Evolutionary conservation across 2,797 vertebrate genomes (phyloP).

Genomic region (Schizopygopsis pylzovi): DNA sequence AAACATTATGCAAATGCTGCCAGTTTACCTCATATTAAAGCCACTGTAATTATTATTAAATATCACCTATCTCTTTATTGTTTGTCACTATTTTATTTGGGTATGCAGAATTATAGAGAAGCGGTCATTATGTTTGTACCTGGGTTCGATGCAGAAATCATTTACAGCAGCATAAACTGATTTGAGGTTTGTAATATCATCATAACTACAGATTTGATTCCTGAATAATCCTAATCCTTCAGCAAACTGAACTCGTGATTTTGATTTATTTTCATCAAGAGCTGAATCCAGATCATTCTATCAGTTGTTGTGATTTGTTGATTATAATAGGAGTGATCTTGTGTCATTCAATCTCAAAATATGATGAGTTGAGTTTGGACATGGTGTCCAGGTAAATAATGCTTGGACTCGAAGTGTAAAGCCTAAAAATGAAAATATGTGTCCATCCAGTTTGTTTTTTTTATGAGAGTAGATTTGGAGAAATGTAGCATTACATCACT

Average conservation of each 20-base stretch:
- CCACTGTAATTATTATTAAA: constrained; percentile 26
- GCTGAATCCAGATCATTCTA: not conserved
- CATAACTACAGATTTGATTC: not conserved
- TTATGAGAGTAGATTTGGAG: not conserved
- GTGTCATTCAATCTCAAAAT: not conserved
- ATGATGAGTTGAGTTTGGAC: not conserved
- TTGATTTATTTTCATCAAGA: not conserved
- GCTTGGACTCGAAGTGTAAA: not conserved
- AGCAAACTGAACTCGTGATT: not conserved
- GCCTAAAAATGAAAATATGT: not conserved
- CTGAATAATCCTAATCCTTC: not conserved
- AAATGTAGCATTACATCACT: not conserved
- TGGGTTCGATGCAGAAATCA: not conserved
- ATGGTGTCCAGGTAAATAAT: not conserved
- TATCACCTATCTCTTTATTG: not conserved
- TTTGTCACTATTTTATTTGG: not conserved
- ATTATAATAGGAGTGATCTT: not conserved
- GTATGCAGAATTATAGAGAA: not conserved
- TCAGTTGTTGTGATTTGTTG: not conserved
- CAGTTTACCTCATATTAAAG: constrained; percentile 34
- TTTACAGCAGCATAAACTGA: not conserved
- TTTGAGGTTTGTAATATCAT: not conserved
- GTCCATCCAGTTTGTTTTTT: not conserved
- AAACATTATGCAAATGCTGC: constrained; percentile 32
- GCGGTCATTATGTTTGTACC: not conserved